These are phyloP conservation scores for Exocentrus adspersus DNA, from an alignment of 2,888 invertebrate genomes.

Conservation along the genomic window DNA sequence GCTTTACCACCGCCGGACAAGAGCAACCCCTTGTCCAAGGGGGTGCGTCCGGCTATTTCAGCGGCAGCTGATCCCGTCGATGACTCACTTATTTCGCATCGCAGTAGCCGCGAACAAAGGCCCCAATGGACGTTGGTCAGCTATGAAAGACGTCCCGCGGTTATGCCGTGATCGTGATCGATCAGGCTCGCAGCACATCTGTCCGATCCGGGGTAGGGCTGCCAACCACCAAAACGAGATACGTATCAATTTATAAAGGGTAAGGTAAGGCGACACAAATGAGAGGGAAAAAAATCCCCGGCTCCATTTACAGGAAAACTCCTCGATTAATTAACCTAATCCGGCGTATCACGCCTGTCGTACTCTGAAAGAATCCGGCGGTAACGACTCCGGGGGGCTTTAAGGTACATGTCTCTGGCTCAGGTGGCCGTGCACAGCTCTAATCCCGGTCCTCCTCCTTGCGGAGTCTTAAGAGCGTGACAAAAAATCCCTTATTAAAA, in stretches of 20 bases:
- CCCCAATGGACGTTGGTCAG: constrained; percentile 60
- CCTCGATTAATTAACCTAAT: too few species aligned
- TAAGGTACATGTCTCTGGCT: constrained; percentile 54
- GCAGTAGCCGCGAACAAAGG: constrained; percentile 51
- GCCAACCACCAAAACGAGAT: too few species aligned
- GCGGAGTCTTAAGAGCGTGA: constrained; percentile 57
- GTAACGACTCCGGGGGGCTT: constrained; percentile 49
- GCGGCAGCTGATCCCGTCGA: constrained; percentile 59
- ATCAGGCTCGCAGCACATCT: constrained; percentile 54
- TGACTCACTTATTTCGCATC: constrained; percentile 58
- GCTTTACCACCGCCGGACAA: neutral
- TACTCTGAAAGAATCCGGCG: constrained; percentile 9
- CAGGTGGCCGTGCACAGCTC: constrained; percentile 56
- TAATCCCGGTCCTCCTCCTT: constrained; percentile 56
- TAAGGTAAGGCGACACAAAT: too few species aligned
- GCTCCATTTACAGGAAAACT: too few species aligned
- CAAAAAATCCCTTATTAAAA: constrained; percentile 62
- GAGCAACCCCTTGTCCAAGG: constrained; percentile 20
- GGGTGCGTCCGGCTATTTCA: constrained; percentile 21
- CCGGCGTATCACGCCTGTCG: neutral
- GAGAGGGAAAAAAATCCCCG: too few species aligned
- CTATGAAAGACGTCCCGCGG: constrained; percentile 61
- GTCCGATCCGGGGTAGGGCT: constrained; percentile 26
- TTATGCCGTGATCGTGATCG: constrained; percentile 59
- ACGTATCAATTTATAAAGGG: too few species aligned